These are phyloP conservation scores for Diabrotica virgifera DNA, from an alignment of 1,140 invertebrate species.

Conservation along the genomic window DNA sequence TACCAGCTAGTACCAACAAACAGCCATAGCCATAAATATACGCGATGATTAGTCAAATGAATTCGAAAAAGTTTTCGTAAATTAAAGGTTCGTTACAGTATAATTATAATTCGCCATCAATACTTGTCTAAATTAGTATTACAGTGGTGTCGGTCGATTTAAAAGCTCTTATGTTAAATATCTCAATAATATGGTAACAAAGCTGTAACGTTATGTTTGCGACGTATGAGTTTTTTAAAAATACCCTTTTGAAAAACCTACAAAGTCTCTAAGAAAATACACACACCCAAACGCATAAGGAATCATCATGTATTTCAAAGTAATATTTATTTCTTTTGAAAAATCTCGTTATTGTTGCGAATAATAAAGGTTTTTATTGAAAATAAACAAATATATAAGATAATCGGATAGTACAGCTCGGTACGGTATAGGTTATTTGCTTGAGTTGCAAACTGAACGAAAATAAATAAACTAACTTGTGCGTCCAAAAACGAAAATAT, in stretches of 20 bases:
- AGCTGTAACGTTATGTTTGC: not conserved
- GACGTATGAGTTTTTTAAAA: not conserved
- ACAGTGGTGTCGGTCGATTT: not conserved
- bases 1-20: not conserved
- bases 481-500: too few relatives aligned
- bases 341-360: too few relatives aligned
- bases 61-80: slow-evolving; percentile 17
- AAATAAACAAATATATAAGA: too few relatives aligned
- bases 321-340: too few relatives aligned
- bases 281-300: too few relatives aligned
- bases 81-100: slow-evolving; percentile 4
- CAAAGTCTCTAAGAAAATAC: not conserved
- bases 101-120: slow-evolving; percentile 28
- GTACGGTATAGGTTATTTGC: too few relatives aligned
- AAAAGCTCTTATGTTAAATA: not conserved
- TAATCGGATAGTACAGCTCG: too few relatives aligned
- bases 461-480: too few relatives aligned
- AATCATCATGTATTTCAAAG: too few relatives aligned
- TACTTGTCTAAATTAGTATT: slow-evolving; percentile 24
- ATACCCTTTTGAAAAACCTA: not conserved
- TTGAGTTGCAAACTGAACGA: too few relatives aligned
- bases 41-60: slow-evolving; percentile 9
- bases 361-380: too few relatives aligned
- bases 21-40: slow-evolving; percentile 2
- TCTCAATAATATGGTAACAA: not conserved